A percentile compares a stretch with the other conserved stretches of the same genome.
phyloP scores from a whole-genome alignment of 2,797 vertebrate genomes.

The Poecilia picta region DNA sequence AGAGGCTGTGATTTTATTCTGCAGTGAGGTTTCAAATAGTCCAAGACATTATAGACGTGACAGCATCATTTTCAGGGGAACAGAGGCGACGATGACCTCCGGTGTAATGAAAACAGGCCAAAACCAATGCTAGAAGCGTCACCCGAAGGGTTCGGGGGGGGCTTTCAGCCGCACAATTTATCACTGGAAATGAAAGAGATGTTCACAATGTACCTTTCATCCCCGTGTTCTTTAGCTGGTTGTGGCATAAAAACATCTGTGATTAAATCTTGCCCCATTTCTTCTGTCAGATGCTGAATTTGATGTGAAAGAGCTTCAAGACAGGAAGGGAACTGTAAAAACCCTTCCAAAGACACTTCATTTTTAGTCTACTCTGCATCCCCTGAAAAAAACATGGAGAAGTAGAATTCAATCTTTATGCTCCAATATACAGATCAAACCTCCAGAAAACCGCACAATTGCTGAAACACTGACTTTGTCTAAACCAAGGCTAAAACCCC shows the following conservation, averaged over 20 bases:
- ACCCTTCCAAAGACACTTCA: background rate
- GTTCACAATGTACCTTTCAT: conserved; percentile 9
- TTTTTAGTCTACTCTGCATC: background rate
- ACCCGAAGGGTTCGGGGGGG: background rate
- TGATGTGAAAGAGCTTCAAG: background rate
- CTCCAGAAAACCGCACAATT: no score
- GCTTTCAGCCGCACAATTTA: conserved; percentile 30
- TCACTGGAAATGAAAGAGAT: conserved; percentile 23
- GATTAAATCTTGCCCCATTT: background rate
- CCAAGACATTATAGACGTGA: conserved; percentile 25
- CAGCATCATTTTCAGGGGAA: conserved; percentile 36
- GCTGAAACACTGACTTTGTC: no score
- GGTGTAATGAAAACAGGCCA: background rate
- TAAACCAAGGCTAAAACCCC: no score
- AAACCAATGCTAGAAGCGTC: conserved; percentile 40
- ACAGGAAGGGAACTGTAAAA: background rate
- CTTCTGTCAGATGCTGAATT: background rate
- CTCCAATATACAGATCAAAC: no score
- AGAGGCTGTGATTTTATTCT: conserved; percentile 35
- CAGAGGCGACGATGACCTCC: conserved; percentile 13
- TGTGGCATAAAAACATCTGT: background rate
- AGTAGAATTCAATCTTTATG: background rate
- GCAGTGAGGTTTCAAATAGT: conserved; percentile 35
- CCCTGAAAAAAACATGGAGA: background rate
- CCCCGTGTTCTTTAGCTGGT: conserved; percentile 6